Conservation (phyloP, 2,797 vertebrate genomes). For the Protosalanx chinensis region DNA sequence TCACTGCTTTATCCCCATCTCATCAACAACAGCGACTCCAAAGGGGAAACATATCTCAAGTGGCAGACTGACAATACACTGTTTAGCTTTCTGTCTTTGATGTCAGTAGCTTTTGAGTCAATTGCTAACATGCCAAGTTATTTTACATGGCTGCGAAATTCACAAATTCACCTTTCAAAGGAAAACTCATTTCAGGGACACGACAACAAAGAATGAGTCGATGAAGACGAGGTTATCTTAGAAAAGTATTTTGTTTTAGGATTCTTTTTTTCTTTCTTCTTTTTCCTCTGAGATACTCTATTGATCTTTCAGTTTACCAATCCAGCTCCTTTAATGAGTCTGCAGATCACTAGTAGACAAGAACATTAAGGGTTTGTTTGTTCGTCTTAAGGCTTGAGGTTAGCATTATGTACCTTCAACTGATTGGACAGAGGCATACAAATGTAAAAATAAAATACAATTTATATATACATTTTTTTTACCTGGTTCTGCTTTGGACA, state of each 20-base stretch:
- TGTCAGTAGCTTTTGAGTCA: background rate
- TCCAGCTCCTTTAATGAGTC: background rate
- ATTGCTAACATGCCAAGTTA: conserved; percentile 8
- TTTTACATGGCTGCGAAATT: conserved; percentile 6
- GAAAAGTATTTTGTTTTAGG: background rate
- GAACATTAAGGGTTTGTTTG: background rate
- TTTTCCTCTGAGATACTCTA: background rate
- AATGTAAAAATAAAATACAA: background rate
- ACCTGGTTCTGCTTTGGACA: background rate
- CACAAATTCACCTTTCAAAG: conserved; percentile 1
- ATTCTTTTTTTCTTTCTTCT: background rate
- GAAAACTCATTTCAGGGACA: background rate
- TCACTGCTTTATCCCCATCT: background rate
- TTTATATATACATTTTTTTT: too few species aligned
- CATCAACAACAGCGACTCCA: background rate
- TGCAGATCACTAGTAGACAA: background rate
- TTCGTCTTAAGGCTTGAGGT: background rate
- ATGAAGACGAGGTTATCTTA: background rate
- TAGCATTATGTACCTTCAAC: background rate
- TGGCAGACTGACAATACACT: background rate
- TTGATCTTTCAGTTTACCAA: background rate
- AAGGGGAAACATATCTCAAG: conserved; percentile 1
- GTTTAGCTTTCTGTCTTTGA: background rate
- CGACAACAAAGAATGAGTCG: background rate
- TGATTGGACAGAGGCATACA: background rate